Evolutionary conservation across 92 coral and sea anemone genomes (phyloP), one percentile per base, ranked within the genome.

Genomic region (Phenganax marumi): DNA sequence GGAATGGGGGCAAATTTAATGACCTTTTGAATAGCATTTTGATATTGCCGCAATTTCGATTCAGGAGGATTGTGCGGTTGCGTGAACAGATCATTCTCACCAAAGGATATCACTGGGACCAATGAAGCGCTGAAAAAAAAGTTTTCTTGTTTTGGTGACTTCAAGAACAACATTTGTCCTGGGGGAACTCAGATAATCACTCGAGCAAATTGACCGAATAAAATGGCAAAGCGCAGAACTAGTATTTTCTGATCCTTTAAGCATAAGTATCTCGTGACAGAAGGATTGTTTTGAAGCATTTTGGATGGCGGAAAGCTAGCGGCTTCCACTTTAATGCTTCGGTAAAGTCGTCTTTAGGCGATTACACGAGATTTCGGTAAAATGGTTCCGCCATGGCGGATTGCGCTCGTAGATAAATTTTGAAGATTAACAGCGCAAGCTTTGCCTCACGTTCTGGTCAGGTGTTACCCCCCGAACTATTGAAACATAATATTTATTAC

Each of bases 71-170:
- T 96, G 54, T 74, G 84, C 23, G 91, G 88, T 89, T 96, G 99
- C 54, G 87, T 63, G 33, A 87, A 96, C 60, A 96, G 68, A 63
- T 96, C 97, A 96, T 96, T 96, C 65, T 96, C 99, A 43, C 99
- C 99, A 91, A 96, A 96, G 7, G 97, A 92, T 85, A 93, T 92
- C 50, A 96, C 93, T 19, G 99, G 99, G 60, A 96, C 99, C 72
- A 96, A 89, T 9, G 97, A 88, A 26, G 99, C 97, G 12, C 99
- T 96, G 87, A 3, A 87, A 84, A 50, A 81, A 58, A 10, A 19
- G 23, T 0, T 16, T 8, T 17, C 33, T 17, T 10, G 3, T 16
- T 65, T 14, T 3, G 12, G 26, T 65, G 18, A 23, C 21, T 2
- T 33, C 43, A 33, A 33, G 43, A 33, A 33, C 5, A 33, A 33